Evolutionary conservation across 2,113 vertebrate genomes (phyloP), one percentile per base, ranked within the genome.

Genomic region (Pyxicephalus adspersus): DNA sequence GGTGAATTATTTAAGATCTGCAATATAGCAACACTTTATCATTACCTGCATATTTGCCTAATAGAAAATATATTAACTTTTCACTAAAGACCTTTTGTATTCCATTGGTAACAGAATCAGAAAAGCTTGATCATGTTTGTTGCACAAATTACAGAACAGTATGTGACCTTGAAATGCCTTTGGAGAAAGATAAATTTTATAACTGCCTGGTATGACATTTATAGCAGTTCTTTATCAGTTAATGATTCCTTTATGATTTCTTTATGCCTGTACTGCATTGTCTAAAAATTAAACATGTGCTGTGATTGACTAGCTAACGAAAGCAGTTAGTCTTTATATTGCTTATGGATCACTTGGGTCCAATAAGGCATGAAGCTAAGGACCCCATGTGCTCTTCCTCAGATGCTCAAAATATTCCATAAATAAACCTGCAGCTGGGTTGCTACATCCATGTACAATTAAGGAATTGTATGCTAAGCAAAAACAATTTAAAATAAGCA

Each of bases 11-110:
- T 18, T 22, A 65, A 76, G 66, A 83, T 85, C 57, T 77, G 18
- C 8, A 72, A 76, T 3, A 74, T 65, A 77, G 57, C 60, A 76
- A 20, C 84, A 79, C 5, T 55, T 88, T 81, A 77, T 78, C 64
- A 81, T 77, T 76, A 80, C 34, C 85, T 17, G 4, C 19, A 87
- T 65, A 81, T 84, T 84, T 86, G 5, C 31, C 84, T 85, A 83
- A 83, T 52, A 83, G 64, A 87, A 89, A 86, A 87, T 65, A 79
- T 8, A n/a, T 84, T 83, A 84, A 83, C 68, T 7, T 67, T 78
- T 76, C 1, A 51, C 5, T 23, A 54, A 84, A 61, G 78, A 23
- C 55, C 28, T 50, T 67, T 83, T 85, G 79, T 83, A 63, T 2
- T 83, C 5, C 34, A 2, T 2, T 20, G 31, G 23, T 66, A 65